Conservation (phyloP, 2,113 vertebrate genomes). For the Pterocles burchelli region DNA sequence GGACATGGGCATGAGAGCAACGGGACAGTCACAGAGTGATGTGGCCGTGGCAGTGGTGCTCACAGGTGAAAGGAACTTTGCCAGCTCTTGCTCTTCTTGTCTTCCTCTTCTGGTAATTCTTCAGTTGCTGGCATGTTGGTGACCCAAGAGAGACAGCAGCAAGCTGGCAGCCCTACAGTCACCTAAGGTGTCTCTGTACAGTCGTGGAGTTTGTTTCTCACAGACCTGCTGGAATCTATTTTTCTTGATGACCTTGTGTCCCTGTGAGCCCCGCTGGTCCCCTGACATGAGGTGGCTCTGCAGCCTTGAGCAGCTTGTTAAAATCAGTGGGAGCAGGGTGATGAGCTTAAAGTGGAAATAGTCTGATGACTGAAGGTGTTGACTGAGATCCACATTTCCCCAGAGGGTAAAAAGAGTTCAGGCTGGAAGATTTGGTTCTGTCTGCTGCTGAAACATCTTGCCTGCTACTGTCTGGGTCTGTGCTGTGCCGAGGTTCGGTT, state of each 20-base stretch:
- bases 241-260: not conserved
- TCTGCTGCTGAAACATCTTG: not conserved
- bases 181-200: not conserved
- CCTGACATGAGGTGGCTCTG: not conserved
- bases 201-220: not conserved
- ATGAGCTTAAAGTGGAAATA: not conserved
- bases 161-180: not conserved
- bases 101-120: not conserved
- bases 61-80: not conserved
- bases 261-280: not conserved
- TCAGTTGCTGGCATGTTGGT: not conserved
- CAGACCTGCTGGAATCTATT: not conserved
- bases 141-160: not conserved
- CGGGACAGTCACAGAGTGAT: not conserved
- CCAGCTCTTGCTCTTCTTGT: not conserved
- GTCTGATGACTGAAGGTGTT: not conserved
- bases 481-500: not conserved
- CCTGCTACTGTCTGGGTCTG: not conserved
- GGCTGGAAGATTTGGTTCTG: not conserved
- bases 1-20: not conserved
- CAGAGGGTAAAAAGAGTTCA: not conserved
- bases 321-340: not conserved
- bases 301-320: not conserved
- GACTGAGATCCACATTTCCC: not conserved
- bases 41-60: not conserved